Evolutionary conservation across 2,113 vertebrate species (phyloP), one percentile per base, ranked within the genome.

Genomic region (Sphyrna mokarran): DNA sequence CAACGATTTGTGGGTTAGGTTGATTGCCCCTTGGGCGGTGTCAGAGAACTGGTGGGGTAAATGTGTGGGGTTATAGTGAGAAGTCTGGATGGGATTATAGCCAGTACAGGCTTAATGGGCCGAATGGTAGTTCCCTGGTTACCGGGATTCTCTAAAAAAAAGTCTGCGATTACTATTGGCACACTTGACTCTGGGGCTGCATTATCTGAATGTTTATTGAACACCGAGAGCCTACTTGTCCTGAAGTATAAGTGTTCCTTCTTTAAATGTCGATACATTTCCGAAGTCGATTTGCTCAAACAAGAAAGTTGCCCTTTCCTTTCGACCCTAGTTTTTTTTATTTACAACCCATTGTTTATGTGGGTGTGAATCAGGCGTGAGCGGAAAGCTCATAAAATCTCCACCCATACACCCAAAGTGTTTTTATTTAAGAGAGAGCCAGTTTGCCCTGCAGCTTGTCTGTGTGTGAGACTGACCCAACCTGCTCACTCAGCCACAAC

Each of bases 391-490:
- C 72, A 33, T 26, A 72, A 33, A 76, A 76, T 29, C 33, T 29
- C 72, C 72, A 33, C 9, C 72, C 72, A 33, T 18, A 18, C 2
- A 18, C 14, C 3, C 16, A 68, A 70, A 70, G 23, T 80, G 76
- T 37, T 80, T 80, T 80, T n/a, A 16, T 80, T n/a, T 16, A 80
- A 80, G 37, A n/a, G 13, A 3, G n/a, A 80, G 76, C n/a, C 76
- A 2, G 33, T 68, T 68, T 68, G 14, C 66, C 3, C 66, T 18
- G 66, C 14, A 68, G 66, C 14, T 68, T 54, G 2, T 54, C 48
- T 54, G 48, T 3, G 48, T 54, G 48, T 54, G 97, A 96, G 96
- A 97, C 96, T 48, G 89, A 95, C 96, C 85, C 96, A 66, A 89
- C 70, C 96, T 96, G 95, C n/a, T 23, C 16, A 18, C 7, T 69